Evolutionary conservation across 2,113 vertebrate species (phyloP).

Genomic region (Proterorhinus semilunaris): DNA sequence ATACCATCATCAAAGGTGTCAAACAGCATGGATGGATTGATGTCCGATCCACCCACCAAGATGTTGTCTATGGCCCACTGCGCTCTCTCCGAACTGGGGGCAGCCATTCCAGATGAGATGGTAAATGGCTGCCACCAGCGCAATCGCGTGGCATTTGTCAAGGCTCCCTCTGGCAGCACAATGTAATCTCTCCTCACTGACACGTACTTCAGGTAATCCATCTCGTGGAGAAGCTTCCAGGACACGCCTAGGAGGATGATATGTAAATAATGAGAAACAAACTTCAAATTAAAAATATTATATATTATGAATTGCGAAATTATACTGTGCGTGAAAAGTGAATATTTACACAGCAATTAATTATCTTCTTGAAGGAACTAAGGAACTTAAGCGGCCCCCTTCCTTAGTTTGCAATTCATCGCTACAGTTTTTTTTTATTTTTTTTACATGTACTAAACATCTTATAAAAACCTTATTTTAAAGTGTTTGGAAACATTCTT

Average conservation of each 20-base stretch:
- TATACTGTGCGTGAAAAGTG: not conserved
- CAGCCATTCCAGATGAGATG: slow-evolving; percentile 83
- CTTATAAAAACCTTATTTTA: too few relatives aligned
- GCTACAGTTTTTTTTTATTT: too few relatives aligned
- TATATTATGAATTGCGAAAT: not conserved
- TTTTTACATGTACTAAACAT: too few relatives aligned
- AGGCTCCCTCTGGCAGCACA: slow-evolving; percentile 85
- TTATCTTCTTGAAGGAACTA: too few relatives aligned
- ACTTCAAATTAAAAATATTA: not conserved
- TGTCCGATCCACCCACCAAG: slow-evolving; percentile 94
- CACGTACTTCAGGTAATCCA: slow-evolving; percentile 98
- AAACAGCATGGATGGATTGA: slow-evolving; percentile 93
- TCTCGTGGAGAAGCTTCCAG: slow-evolving; percentile 95
- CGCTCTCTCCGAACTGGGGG: slow-evolving; percentile 85
- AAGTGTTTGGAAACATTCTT: too few relatives aligned
- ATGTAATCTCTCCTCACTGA: slow-evolving; percentile 94
- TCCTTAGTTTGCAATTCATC: too few relatives aligned
- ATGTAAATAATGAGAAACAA: not conserved
- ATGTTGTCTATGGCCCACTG: slow-evolving; percentile 98
- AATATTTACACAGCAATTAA: not conserved
- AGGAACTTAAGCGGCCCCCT: too few relatives aligned
- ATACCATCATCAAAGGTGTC: slow-evolving; percentile 96
- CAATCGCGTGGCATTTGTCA: slow-evolving; percentile 91
- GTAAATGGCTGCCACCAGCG: slow-evolving; percentile 98
- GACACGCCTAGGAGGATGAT: slow-evolving; percentile 83